A percentile compares a stretch with the other conserved stretches of the same genome.
These are phyloP conservation scores for Hypomecis punctinalis DNA, from an alignment of 2,888 invertebrate species.

Conservation along the genomic window DNA sequence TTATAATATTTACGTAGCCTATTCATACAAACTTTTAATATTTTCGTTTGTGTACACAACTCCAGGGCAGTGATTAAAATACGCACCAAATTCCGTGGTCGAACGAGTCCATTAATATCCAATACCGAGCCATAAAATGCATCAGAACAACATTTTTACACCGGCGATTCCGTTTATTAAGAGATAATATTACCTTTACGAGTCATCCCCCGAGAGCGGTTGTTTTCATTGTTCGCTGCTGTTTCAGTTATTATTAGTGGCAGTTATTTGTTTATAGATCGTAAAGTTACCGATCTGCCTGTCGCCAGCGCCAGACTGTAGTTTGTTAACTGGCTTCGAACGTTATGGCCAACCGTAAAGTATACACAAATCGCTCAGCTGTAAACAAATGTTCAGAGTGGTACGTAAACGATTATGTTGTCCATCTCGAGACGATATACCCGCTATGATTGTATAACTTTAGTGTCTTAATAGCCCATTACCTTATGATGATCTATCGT, in stretches of 20 bases:
- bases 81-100: constrained; percentile 53
- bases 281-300: constrained; percentile 77
- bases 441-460: constrained; percentile 22
- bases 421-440: constrained; percentile 16
- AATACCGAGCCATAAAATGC: constrained; percentile 68
- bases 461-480: constrained; percentile 26
- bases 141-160: constrained; percentile 76
- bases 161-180: constrained; percentile 78
- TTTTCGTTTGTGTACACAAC: constrained; percentile 31
- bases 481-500: constrained; percentile 15
- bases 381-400: constrained; percentile 73
- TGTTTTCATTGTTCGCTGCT: constrained; percentile 81
- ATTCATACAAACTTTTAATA: constrained; percentile 6
- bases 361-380: constrained; percentile 71
- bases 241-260: constrained; percentile 84
- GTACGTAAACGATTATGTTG: constrained; percentile 49
- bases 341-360: constrained; percentile 74
- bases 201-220: constrained; percentile 69
- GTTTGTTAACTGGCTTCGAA: constrained; percentile 77
- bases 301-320: constrained; percentile 71
- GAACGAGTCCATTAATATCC: constrained; percentile 69
- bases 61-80: constrained; percentile 49
- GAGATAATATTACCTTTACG: constrained; percentile 84
- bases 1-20: constrained; percentile 3
- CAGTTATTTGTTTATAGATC: constrained; percentile 83